Evolutionary conservation across 1,140 invertebrate genomes (phyloP), one percentile per base, ranked within the genome.

Genomic region (Bombyx mandarina): DNA sequence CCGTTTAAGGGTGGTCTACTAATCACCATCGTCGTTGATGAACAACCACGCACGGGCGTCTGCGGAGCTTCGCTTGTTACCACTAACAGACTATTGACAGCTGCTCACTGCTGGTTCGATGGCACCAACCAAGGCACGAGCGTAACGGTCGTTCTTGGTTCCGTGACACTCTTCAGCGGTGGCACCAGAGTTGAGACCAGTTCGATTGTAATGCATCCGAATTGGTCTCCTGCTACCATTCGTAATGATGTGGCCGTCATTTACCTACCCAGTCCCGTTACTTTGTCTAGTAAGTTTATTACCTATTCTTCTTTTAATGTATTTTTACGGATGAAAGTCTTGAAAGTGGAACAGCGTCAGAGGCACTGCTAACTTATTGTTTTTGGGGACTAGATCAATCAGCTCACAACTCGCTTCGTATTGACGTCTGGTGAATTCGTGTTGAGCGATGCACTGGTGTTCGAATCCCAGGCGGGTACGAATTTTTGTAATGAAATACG

Each of bases 211-310:
- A n/a, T 53, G 3, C 73, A 75, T 47, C 56, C 58, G 8, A 52
- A 47, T 42, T 74, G 65, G 65, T 9, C 46, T 18, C 69, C 70
- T 8, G 5, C 10, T 0, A 52, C 63, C 6, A 12, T 75, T 6
- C 48, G 65, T 12, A 79, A 88, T 12, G 84, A 88, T 49, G 74
- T 88, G 9, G 74, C 75, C 0, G 59, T 88, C 9, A 71, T 87
- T 6, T 71, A 77, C 52, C 54, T 88, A 45, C 79, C 81, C 9
- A 63, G 35, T 1, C 2, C 43, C 3, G 57, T 84, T 10, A 26
- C 5, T 1, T 45, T 58, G 7, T 63, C 59, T 22, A n/a, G 65
- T 71, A 49, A 65, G 58, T 12, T 51, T 18, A 18, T 18, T 18
- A 18, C 26, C 4, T 35, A 35, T 35, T 35, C 2, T 35, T 35